Evolutionary conservation across 2,888 invertebrate species (phyloP).

Genomic region (Microplitis manilae): DNA sequence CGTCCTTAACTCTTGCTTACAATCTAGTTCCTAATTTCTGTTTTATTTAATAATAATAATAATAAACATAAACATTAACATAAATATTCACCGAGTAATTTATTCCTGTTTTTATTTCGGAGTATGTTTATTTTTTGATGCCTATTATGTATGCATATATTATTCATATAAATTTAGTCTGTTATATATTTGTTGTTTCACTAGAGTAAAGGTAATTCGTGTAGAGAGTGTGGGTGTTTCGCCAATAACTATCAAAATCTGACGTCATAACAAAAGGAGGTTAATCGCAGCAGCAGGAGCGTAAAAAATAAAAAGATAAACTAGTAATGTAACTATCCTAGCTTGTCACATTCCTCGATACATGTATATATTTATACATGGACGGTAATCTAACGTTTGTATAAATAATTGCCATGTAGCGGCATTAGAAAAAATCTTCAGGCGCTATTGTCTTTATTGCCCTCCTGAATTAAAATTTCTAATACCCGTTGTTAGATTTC

Average conservation of each 20-base stretch:
- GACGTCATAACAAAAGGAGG: not conserved
- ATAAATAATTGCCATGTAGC: not conserved
- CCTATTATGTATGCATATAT: not conserved
- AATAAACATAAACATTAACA: not conserved
- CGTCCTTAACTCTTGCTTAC: not conserved
- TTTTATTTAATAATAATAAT: not conserved
- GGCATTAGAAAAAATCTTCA: not conserved
- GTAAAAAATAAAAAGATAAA: not conserved
- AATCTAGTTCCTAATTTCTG: conserved; percentile 1
- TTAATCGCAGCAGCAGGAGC: not conserved
- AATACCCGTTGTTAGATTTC: not conserved
- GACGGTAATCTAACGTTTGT: not conserved
- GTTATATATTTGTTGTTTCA: not conserved
- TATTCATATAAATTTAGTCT: no score
- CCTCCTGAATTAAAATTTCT: not conserved
- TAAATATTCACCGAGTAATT: not conserved
- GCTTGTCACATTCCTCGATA: not conserved
- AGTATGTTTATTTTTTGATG: no score
- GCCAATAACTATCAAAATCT: not conserved
- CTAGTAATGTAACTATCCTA: not conserved
- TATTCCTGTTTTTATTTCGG: not conserved
- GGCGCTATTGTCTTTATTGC: not conserved
- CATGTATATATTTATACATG: not conserved
- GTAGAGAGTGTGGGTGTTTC: not conserved
- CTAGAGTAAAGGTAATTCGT: not conserved